These are phyloP conservation scores for Dryadula phaetusa DNA, from an alignment of 2,888 invertebrate genomes.

Conservation along the genomic window DNA sequence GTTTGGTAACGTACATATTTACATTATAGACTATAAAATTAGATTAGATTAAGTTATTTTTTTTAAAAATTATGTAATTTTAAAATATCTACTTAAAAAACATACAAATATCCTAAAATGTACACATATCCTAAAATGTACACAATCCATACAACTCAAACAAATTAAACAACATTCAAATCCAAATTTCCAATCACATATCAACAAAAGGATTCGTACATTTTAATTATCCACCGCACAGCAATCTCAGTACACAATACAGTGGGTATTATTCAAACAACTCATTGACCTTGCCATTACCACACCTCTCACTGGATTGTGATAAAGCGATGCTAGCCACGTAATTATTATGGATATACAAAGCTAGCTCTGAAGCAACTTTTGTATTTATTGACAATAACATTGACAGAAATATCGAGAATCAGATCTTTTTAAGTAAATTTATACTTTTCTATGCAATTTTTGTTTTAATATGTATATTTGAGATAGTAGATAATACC, in stretches of 20 bases:
- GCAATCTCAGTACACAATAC: conserved; percentile 16
- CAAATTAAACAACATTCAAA: neutral
- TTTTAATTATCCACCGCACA: neutral
- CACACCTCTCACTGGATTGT: conserved; percentile 49
- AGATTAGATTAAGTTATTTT: no score
- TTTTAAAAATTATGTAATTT: no score
- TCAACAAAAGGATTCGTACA: neutral
- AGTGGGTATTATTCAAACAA: conserved; percentile 32
- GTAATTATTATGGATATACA: conserved; percentile 47
- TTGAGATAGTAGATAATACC: no score
- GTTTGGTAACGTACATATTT: no score
- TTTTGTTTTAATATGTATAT: no score
- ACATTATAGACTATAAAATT: no score
- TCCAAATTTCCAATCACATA: conserved; percentile 6
- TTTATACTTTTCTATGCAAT: no score
- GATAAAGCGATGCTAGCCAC: conserved; percentile 43
- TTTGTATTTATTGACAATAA: conserved; percentile 10
- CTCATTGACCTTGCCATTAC: conserved; percentile 50
- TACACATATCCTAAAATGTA: no score
- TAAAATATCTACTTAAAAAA: no score
- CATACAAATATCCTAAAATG: no score
- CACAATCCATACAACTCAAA: neutral
- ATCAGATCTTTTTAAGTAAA: conserved; percentile 12
- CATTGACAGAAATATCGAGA: conserved; percentile 7
- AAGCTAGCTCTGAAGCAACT: conserved; percentile 36